phyloP scores from a whole-genome alignment of 2,113 vertebrate genomes.

The Oceanites oceanicus region DNA sequence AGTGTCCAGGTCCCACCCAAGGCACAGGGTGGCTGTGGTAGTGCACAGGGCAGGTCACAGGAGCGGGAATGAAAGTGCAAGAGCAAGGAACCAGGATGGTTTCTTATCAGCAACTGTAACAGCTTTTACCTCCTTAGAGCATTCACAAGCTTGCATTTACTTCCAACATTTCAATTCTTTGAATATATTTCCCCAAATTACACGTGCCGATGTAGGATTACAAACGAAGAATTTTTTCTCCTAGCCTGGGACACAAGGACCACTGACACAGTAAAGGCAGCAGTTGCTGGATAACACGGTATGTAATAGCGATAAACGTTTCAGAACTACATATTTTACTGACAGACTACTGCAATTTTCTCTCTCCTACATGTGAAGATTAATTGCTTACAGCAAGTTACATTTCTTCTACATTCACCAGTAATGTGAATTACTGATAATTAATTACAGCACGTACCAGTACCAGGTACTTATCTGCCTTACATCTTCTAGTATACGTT shows the following conservation, averaged over 20 bases:
- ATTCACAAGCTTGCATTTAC: not conserved
- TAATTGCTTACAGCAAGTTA: not conserved
- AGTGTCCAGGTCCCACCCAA: not conserved
- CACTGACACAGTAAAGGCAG: not conserved
- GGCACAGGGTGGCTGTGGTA: rapidly evolving
- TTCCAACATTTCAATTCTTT: not conserved
- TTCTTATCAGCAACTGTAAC: not conserved
- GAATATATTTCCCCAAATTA: not conserved
- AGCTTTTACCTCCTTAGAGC: not conserved
- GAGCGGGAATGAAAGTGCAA: not conserved
- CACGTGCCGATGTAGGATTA: not conserved
- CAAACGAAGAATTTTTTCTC: not conserved
- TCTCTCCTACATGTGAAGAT: not conserved
- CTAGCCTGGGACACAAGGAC: not conserved
- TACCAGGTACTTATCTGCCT: not conserved
- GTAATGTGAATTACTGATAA: not conserved
- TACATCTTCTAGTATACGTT: not conserved
- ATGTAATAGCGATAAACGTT: not conserved
- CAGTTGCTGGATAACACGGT: not conserved
- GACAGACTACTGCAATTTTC: not conserved
- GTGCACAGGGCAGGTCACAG: not conserved
- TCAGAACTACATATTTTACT: conserved; percentile 11
- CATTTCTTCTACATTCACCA: not conserved
- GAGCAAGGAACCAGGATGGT: not conserved
- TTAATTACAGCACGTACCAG: not conserved